Conservation (phyloP, 2,888 invertebrate genomes). For the Palloptera scutellata region DNA sequence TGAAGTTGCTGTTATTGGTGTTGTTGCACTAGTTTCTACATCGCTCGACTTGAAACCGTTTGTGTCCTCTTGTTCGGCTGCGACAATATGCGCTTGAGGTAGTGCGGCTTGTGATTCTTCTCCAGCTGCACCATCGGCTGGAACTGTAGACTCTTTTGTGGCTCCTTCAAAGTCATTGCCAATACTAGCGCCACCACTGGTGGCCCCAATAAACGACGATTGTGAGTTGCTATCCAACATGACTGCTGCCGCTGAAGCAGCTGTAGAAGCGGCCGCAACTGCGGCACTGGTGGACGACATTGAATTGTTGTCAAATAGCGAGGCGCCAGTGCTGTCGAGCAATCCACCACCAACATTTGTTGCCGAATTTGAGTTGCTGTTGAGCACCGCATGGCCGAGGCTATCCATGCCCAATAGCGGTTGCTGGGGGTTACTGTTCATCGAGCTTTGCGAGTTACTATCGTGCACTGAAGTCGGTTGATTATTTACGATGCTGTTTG, state of each 20-base stretch:
- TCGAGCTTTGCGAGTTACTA: slow-evolving; percentile 63
- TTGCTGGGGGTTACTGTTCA: slow-evolving; percentile 58
- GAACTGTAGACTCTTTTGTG: slow-evolving; percentile 27
- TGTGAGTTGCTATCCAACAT: slow-evolving; percentile 58
- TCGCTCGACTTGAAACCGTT: slow-evolving; percentile 26
- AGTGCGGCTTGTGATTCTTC: slow-evolving; percentile 41
- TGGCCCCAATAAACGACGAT: slow-evolving; percentile 48
- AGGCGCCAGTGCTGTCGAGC: slow-evolving; percentile 50
- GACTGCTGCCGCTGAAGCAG: slow-evolving; percentile 55
- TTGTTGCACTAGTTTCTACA: slow-evolving; percentile 26
- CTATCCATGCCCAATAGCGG: slow-evolving; percentile 48
- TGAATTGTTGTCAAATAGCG: slow-evolving; percentile 57
- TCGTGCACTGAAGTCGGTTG: slow-evolving; percentile 64
- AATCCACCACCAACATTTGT: slow-evolving; percentile 45
- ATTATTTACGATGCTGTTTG: slow-evolving; percentile 63
- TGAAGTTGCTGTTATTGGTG: slow-evolving; percentile 37
- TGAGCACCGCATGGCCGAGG: slow-evolving; percentile 48
- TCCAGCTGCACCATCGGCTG: slow-evolving; percentile 19
- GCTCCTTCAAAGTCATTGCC: slow-evolving; percentile 45
- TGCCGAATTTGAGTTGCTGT: slow-evolving; percentile 57
- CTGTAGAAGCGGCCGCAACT: slow-evolving; percentile 48
- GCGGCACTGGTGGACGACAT: slow-evolving; percentile 58
- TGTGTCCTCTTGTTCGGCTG: slow-evolving; percentile 38
- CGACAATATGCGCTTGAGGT: slow-evolving; percentile 26
- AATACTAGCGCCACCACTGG: slow-evolving; percentile 16